Base-by-base conservation (phyloP, 2,113 vertebrate genomes). In the Heterotilapia buettikoferi region DNA sequence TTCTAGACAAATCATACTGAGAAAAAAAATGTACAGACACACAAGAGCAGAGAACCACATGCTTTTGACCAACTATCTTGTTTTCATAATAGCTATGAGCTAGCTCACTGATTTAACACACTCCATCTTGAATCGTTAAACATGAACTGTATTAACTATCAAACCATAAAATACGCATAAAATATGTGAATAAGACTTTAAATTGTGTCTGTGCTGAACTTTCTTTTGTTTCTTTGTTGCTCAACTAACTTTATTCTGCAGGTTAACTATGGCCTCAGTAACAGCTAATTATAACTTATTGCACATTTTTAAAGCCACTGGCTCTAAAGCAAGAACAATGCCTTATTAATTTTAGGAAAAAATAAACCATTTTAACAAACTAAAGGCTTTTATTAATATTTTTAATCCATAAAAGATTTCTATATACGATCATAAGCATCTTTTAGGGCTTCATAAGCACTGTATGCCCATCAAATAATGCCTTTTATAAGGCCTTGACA, bases 331-430 rank as follows among this genome's bases (percentile, higher is more conserved):
- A 38, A 68, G 33, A 68, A n/a, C 6, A 68, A 40, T 21, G 63
- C 11, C 0, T 68, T 1, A 0, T 38, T n/a, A 13, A 5, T 21
- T 38, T 68, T 68, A 21, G 36, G 63, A 21, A 68, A 21, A 40
- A 21, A 68, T 21, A 40, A 68, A 21, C 19, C 0, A 38, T 68
- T 68, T 38, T 38, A 68, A 38, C 31, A 36, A 63, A 63, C 31
- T n/a, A 12, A 63, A 38, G 1, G 31, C 31, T 36, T 63, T 63
- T 7, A 63, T 1, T 19, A 63, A 11, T 63, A 63, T 4, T 63
- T 0, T 63, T 36, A 63, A 63, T 63, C 31, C 3, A 63, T 4
- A 36, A 63, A 36, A 63, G 31, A 63, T 36, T 36, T 63, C 59
- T 63, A 63, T n/a, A 63, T 3, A 63, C 2, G 0, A 11, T 36